These are phyloP conservation scores for Amazona guildingii DNA, from an alignment of 2,113 vertebrate genomes.

Conservation along the genomic window DNA sequence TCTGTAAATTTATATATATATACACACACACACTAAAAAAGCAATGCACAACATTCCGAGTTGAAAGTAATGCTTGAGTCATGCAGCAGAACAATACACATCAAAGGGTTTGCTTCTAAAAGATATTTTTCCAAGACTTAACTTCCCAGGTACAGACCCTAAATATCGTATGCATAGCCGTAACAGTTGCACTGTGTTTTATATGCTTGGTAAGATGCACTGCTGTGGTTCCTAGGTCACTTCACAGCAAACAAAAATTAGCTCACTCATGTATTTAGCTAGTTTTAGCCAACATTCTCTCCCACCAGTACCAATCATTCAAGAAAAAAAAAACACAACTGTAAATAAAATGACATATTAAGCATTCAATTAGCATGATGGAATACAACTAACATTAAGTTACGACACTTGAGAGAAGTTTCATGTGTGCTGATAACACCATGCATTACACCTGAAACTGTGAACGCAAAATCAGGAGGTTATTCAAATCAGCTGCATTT, in stretches of 20 bases:
- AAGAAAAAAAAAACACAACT: neutral
- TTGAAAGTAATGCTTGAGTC: neutral
- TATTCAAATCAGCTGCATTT: neutral
- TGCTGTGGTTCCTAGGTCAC: neutral
- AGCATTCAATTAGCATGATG: neutral
- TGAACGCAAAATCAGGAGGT: neutral
- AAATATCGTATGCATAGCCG: rapidly evolving
- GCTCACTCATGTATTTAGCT: neutral
- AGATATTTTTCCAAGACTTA: neutral
- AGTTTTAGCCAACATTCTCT: neutral
- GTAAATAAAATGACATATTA: neutral
- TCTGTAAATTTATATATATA: neutral
- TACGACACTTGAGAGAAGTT: neutral
- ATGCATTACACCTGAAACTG: neutral
- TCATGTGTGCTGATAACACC: neutral
- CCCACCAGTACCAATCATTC: neutral
- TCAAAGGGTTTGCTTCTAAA: neutral
- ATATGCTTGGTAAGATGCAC: neutral
- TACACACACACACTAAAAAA: neutral
- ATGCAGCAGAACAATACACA: neutral
- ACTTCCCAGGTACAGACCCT: neutral
- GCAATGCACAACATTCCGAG: neutral
- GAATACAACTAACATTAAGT: neutral
- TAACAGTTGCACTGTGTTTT: neutral
- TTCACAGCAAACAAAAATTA: neutral